phyloP scores from a whole-genome alignment of 2,113 vertebrate species.

The Prochilodus magdalenae region DNA sequence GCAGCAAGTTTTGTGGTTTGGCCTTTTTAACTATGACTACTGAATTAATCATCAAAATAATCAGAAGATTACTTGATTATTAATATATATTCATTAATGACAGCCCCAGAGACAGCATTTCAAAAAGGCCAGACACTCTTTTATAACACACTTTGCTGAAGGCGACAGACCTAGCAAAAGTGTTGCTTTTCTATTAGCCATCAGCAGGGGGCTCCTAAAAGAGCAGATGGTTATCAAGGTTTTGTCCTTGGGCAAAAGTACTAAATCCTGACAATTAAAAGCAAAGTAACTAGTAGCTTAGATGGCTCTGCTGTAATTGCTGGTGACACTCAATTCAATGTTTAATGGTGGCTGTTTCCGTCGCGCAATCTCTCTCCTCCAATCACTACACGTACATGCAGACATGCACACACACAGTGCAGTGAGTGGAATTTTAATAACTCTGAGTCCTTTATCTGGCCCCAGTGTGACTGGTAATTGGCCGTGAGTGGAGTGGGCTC shows the following conservation, averaged over 20 bases:
- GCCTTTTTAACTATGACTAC: too few relatives aligned
- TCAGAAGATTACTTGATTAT: neutral
- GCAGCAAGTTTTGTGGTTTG: too few relatives aligned
- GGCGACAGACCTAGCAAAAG: neutral
- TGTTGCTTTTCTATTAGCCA: neutral
- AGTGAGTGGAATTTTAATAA: slow-evolving; percentile 31
- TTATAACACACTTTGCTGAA: neutral
- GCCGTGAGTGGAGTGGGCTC: slow-evolving; percentile 14
- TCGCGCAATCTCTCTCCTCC: neutral
- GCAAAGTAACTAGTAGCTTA: neutral
- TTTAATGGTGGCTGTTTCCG: slow-evolving; percentile 17
- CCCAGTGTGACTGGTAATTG: slow-evolving; percentile 12
- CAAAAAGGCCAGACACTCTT: neutral
- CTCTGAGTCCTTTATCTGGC: slow-evolving; percentile 32
- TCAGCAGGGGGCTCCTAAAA: slow-evolving; percentile 16
- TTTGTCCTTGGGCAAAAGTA: neutral
- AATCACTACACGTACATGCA: neutral
- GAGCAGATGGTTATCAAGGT: neutral
- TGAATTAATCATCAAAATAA: too few relatives aligned
- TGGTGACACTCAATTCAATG: slow-evolving; percentile 19
- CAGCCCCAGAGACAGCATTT: neutral
- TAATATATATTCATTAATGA: neutral
- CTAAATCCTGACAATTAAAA: slow-evolving; percentile 32
- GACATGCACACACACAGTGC: neutral
- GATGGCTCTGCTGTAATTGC: slow-evolving; percentile 11